Base-by-base conservation (phyloP, 2,797 vertebrate species). In the Sebastes aleutianus region DNA sequence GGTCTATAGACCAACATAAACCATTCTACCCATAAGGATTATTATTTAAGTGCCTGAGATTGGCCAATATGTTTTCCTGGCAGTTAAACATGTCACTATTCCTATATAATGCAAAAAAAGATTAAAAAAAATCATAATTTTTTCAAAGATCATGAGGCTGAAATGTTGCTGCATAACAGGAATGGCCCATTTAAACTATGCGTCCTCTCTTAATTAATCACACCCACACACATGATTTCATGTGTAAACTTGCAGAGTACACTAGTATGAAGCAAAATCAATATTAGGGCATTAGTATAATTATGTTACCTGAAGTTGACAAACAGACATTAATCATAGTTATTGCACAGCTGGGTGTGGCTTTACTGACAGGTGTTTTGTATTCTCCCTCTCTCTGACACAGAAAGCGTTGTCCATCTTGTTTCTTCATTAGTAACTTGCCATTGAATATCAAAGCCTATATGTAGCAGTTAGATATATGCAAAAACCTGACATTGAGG, bases 171-270 rank as follows among this genome's bases (percentile, higher is more conserved):
- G 47, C 18, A 18, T n/a, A 11, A 22, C n/a, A 22, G 50, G 50
- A 54, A 22, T 22, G 50, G 20, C 54, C 11, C 5, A 2, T 8
- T 3, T 24, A 13, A 16, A 26, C 14, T 13, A 34, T 8, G 24
- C 22, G 71, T 66, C 59, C 16, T 77, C 11, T 64, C 3, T 50
- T 22, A 5, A 6, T 14, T 7, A 50, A 62, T 47, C 39, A 57
- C 47, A 76, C 20, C 10, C 27, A 71, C 65, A 63, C 43, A 39
- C 13, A 70, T 6, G 4, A 31, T 36, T 70, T 65, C 27, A 74
- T 20, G 24, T 24, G 11, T 53, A 36, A 34, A 53, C 10, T 9
- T 72, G 70, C 76, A 84, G 59, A 76, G 76, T 76, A 26, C 58
- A 89, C 11, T 26, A 2, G 2, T 22, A 18, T 67, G 22, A 56